Evolutionary conservation across 1,140 invertebrate genomes (phyloP).

Genomic region (Cyclina sinensis): DNA sequence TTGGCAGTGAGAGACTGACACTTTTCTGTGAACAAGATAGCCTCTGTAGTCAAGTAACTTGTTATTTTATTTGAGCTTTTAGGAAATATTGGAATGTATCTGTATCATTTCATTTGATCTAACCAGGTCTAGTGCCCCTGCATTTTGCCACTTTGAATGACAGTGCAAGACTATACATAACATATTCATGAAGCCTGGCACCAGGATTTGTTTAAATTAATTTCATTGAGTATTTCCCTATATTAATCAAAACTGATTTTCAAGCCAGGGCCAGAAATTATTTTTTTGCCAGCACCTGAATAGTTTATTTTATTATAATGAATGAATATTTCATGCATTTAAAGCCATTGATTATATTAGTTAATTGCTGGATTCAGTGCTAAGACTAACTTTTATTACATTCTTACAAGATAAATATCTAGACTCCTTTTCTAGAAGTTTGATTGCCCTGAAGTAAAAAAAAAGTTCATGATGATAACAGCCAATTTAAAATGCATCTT

Average conservation of each 20-base stretch:
- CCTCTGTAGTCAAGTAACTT: constrained; percentile 46
- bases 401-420: not conserved
- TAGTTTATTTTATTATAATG: not conserved
- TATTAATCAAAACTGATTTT: too few species aligned
- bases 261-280: too few species aligned
- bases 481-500: not conserved
- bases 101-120: too few species aligned
- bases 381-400: not conserved
- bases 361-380: not conserved
- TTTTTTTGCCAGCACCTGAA: not conserved
- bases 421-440: not conserved
- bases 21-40: constrained; percentile 79
- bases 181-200: too few species aligned
- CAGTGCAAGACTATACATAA: too few species aligned
- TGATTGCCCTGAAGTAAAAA: constrained; percentile 6
- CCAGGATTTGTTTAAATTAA: too few species aligned
- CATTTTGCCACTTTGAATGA: too few species aligned
- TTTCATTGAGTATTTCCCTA: too few species aligned
- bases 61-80: too few species aligned
- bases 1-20: constrained; percentile 75
- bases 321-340: too few species aligned
- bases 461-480: not conserved
- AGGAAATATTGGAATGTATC: too few species aligned
- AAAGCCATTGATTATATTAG: not conserved
- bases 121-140: too few species aligned